Conservation (phyloP, 2,888 invertebrate species). For the Junonia oenone region DNA sequence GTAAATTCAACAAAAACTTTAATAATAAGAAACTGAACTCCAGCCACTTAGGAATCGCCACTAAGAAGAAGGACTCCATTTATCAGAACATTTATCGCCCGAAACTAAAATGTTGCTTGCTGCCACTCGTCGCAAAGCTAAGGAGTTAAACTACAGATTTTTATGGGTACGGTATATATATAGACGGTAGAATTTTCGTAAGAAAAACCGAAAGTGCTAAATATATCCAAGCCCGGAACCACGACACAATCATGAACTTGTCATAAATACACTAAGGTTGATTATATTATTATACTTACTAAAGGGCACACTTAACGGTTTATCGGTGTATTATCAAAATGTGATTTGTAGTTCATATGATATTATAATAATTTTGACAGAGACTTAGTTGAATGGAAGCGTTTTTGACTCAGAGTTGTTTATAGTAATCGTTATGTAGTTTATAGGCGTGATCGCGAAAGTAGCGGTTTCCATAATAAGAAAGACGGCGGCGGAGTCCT, state of each 20-base stretch:
- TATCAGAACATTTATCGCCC: neutral
- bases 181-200: neutral
- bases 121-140: neutral
- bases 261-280: neutral
- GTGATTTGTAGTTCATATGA: neutral
- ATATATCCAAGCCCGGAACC: neutral
- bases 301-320: neutral
- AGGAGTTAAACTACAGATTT: neutral
- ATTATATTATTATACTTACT: neutral
- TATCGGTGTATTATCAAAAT: neutral
- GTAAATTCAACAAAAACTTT: neutral
- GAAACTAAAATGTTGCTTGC: neutral
- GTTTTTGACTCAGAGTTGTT: neutral
- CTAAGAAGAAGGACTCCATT: neutral
- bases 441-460: slow-evolving; percentile 1
- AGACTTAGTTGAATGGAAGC: neutral
- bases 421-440: neutral
- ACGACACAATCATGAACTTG: neutral
- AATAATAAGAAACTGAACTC: neutral
- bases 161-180: neutral
- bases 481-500: neutral
- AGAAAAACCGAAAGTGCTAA: neutral
- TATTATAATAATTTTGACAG: neutral
- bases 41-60: neutral
- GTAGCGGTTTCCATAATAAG: neutral